These are phyloP conservation scores for Prolemur simus DNA, from an alignment of 2,113 vertebrate genomes.

Conservation along the genomic window DNA sequence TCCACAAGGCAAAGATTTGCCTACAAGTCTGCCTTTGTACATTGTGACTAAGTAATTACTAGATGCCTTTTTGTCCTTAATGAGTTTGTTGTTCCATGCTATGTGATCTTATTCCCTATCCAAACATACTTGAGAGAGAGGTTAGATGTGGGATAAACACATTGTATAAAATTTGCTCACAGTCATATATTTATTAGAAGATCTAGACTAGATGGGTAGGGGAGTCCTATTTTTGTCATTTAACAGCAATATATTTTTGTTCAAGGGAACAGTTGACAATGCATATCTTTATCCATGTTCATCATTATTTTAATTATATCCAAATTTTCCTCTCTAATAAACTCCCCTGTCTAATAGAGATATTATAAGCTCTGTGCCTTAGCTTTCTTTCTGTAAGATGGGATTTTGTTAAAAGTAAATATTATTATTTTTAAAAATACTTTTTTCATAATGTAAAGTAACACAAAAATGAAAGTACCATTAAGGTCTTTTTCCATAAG, in stretches of 20 bases:
- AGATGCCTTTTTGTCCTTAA: neutral
- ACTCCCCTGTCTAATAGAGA: accelerated
- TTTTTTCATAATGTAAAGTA: neutral
- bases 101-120: neutral
- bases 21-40: neutral
- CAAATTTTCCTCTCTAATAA: neutral
- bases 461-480: neutral
- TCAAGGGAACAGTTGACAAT: neutral
- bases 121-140: neutral
- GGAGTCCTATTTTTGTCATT: neutral
- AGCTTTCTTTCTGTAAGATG: neutral
- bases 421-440: neutral
- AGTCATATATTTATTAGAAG: neutral
- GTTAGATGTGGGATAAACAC: neutral
- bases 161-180: neutral
- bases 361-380: neutral
- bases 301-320: neutral
- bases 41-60: constrained; percentile 13
- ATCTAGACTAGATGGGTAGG: neutral
- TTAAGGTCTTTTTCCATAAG: neutral
- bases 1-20: neutral
- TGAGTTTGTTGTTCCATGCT: neutral
- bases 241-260: neutral
- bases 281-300: neutral
- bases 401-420: neutral